Base-by-base conservation (phyloP, 2,113 vertebrate genomes). In the Chauna torquata region DNA sequence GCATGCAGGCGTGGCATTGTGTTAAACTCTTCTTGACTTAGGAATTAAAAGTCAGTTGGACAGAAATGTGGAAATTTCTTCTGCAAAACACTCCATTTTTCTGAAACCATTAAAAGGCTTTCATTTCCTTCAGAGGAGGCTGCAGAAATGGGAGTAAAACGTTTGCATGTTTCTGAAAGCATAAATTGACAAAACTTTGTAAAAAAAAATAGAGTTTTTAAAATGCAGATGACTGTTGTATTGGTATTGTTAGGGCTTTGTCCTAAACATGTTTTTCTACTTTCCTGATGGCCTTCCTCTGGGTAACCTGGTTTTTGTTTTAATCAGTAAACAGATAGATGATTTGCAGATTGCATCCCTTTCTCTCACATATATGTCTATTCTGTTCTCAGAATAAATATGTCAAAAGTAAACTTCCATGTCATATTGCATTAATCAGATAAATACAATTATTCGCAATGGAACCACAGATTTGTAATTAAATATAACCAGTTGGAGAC, bases 31-130 rank as follows among this genome's bases (percentile, higher is more conserved):
- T 79, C 77, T 82, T 90, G 70, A 94, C 25, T 58, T 70, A 11
- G 20, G 27, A 59, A 91, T 96, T 94, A 94, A 57, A 90, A 92
- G 64, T 83, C 59, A 85, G 32, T 42, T 88, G 71, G 61, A 82
- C 42, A 82, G 30, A 45, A 95, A 92, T 47, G 57, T 59, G 47
- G 78, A 89, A 68, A 74, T 79, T 45, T 91, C 58, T 85, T 90
- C 55, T 32, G n/a, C 70, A 88, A 71, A 77, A 40, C 34, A 42
- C 52, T 58, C 36, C 69, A 47, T 3, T 40, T 76, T 82, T 74
- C 64, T 77, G 66, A 82, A 58, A 74, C 58, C 19, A 62, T 69
- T 40, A 44, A 34, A 3, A 3, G 25, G 22, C 11, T 23, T 76
- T 85, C 49, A 58, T n/a, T 74, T 62, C 32, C 55, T 85, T 47